phyloP scores from a whole-genome alignment of 1,140 invertebrate species.

The Archivesica marissinica region DNA sequence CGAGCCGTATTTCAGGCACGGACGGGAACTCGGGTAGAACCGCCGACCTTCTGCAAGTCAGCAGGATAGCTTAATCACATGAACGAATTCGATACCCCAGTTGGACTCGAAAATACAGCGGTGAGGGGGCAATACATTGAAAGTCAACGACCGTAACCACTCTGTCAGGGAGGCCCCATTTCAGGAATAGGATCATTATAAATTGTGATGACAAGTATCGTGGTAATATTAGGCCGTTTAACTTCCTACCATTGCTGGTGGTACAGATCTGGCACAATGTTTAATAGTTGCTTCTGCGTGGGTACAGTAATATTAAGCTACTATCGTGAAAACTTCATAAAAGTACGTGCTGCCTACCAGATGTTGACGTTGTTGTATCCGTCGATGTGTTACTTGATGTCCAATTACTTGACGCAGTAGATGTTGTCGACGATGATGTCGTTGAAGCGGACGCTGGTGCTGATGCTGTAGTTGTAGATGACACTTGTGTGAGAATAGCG shows the following conservation, averaged over 20 bases:
- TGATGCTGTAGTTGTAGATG: neutral
- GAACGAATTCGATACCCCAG: too few relatives aligned
- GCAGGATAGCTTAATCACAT: too few relatives aligned
- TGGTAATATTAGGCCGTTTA: neutral
- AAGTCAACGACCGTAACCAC: too few relatives aligned
- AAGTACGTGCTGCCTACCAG: neutral
- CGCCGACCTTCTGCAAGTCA: too few relatives aligned
- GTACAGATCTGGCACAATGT: neutral
- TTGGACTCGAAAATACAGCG: too few relatives aligned
- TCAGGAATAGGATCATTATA: neutral
- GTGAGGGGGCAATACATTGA: too few relatives aligned
- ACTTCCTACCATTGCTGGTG: neutral
- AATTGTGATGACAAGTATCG: neutral
- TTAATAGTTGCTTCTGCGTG: neutral
- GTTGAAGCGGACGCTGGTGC: neutral
- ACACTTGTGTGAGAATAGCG: too few relatives aligned
- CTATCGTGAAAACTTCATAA: neutral
- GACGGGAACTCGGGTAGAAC: too few relatives aligned
- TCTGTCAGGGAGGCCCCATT: too few relatives aligned
- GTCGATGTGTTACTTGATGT: neutral
- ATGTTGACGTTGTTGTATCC: neutral
- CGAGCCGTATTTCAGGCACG: too few relatives aligned
- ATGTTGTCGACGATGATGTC: neutral
- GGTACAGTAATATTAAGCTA: too few relatives aligned
- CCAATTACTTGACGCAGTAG: neutral